These are phyloP conservation scores for Phacellophora camtschatica DNA, from an alignment of 30 jellyfish, hydroid and myxozoan species.

Conservation along the genomic window DNA sequence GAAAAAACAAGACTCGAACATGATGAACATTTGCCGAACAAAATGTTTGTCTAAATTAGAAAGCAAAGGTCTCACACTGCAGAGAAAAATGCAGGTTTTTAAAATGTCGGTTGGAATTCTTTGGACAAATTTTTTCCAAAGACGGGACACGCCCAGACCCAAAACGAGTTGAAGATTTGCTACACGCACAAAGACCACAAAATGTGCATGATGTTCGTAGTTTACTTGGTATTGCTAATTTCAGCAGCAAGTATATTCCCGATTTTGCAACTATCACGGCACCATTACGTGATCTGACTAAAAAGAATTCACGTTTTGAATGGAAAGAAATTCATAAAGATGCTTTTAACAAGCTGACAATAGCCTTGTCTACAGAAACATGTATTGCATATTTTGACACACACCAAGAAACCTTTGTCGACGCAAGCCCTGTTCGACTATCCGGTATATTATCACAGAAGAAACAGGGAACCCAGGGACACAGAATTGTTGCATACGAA, in stretches of 20 bases:
- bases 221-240: constrained; percentile 22
- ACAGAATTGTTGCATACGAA: constrained; percentile 13
- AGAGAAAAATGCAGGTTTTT: constrained; percentile 48
- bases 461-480: neutral
- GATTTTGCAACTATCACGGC: constrained; percentile 43
- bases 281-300: constrained; percentile 38
- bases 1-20: too few relatives aligned
- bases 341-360: constrained; percentile 22
- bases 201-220: constrained; percentile 22
- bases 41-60: too few relatives aligned
- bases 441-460: constrained; percentile 27
- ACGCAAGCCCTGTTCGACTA: constrained; percentile 59
- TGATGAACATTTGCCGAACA: too few relatives aligned
- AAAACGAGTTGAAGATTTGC: neutral
- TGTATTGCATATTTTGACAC: constrained; percentile 23
- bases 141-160: constrained; percentile 58
- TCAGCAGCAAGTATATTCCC: neutral
- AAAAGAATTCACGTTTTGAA: neutral
- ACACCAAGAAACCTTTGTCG: constrained; percentile 17
- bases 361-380: neutral
- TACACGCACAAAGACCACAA: too few relatives aligned
- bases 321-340: neutral
- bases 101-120: constrained; percentile 21
- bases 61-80: too few relatives aligned
- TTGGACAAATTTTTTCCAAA: constrained; percentile 37